A percentile compares a stretch with the other conserved stretches of the same genome.
Evolutionary conservation across 1,140 invertebrate species (phyloP).

Genomic region (Heliothis subflexa): DNA sequence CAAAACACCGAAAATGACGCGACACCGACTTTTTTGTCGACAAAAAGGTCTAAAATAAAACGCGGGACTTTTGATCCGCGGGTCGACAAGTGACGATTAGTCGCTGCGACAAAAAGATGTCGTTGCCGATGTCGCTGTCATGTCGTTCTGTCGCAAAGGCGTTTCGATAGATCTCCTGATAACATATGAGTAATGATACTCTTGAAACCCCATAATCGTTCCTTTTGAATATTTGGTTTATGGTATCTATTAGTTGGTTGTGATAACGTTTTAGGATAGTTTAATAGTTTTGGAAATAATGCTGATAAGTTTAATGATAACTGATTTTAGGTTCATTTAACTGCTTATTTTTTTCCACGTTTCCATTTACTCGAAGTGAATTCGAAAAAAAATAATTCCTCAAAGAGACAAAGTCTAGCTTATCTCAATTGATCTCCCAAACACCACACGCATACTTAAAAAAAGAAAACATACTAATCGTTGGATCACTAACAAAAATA

Average conservation of each 20-base stretch:
- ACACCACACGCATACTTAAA: not conserved
- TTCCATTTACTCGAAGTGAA: too few species aligned
- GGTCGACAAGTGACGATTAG: slow-evolving; percentile 71
- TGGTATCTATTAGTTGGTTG: slow-evolving; percentile 28
- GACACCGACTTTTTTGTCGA: slow-evolving; percentile 47
- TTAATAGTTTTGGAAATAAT: slow-evolving; percentile 37
- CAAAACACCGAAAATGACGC: slow-evolving; percentile 56
- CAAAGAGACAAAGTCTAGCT: too few species aligned
- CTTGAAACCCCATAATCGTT: slow-evolving; percentile 45
- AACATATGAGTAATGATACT: slow-evolving; percentile 67
- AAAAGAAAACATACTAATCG: slow-evolving; percentile 32
- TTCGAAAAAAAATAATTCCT: too few species aligned
- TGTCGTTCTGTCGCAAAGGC: slow-evolving; percentile 62
- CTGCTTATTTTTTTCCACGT: too few species aligned
- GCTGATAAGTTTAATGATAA: slow-evolving; percentile 17
- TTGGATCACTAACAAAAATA: slow-evolving; percentile 1
- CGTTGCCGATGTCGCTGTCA: slow-evolving; percentile 68
- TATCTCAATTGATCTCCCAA: not conserved
- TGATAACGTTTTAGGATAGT: slow-evolving; percentile 36
- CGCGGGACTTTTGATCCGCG: slow-evolving; percentile 63
- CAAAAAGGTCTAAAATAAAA: slow-evolving; percentile 51
- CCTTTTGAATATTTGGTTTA: slow-evolving; percentile 13
- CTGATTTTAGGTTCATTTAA: not conserved
- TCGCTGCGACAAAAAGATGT: slow-evolving; percentile 68
- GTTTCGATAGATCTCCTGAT: slow-evolving; percentile 65